Percentiles rank a stretch among this genome's conserved stretches.
phyloP scores from a whole-genome alignment of 1,140 invertebrate genomes.

The Eueides isabella region DNA sequence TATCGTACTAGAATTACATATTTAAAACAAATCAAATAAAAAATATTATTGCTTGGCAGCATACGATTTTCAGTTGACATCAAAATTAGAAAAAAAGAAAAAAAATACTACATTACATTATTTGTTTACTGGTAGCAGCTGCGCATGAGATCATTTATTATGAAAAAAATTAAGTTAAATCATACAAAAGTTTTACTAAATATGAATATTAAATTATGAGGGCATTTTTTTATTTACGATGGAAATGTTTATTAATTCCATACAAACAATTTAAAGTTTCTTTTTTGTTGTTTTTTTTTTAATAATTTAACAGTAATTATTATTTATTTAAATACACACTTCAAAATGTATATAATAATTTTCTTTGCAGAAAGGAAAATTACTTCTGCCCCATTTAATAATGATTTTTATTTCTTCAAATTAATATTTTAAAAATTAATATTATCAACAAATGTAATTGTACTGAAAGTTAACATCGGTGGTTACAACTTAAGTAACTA shows the following conservation, averaged over 20 bases:
- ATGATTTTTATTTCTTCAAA: too few relatives aligned
- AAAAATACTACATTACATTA: not conserved
- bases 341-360: too few relatives aligned
- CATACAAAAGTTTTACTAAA: slow-evolving; percentile 7
- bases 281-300: too few relatives aligned
- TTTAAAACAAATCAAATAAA: slow-evolving; percentile 1
- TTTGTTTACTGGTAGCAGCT: not conserved
- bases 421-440: too few relatives aligned
- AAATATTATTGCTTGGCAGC: slow-evolving; percentile 13
- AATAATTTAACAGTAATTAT: too few relatives aligned
- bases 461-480: slow-evolving; percentile 1
- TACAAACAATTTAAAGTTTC: too few relatives aligned
- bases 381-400: too few relatives aligned
- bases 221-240: too few relatives aligned
- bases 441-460: not conserved
- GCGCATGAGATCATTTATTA: slow-evolving; percentile 2
- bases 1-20: not conserved
- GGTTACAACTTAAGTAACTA: slow-evolving; percentile 9
- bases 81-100: slow-evolving; percentile 1
- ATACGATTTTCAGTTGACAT: not conserved
- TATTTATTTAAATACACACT: too few relatives aligned
- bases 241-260: too few relatives aligned
- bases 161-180: not conserved
- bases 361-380: too few relatives aligned
- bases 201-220: not conserved